Conservation (phyloP, 2,888 invertebrate genomes). For the Troides helena region DNA sequence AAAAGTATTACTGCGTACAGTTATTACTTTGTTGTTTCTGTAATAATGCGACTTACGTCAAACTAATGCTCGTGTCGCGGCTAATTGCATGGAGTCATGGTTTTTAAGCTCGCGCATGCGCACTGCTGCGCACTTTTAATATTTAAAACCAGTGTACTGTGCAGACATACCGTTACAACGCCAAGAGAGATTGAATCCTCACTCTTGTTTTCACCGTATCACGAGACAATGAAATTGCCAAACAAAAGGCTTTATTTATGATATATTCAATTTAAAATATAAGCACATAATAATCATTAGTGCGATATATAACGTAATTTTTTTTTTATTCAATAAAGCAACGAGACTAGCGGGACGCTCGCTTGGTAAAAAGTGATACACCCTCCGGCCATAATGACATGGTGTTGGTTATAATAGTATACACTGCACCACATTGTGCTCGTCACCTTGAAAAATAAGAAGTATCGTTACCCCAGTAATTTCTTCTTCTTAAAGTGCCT, state of each 20-base stretch:
- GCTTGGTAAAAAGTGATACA: too few relatives aligned
- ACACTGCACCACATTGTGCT: too few relatives aligned
- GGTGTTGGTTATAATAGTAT: too few relatives aligned
- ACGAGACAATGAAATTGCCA: constrained; percentile 43
- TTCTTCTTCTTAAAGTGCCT: too few relatives aligned
- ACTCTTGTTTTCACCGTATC: constrained; percentile 72
- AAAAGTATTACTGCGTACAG: constrained; percentile 1
- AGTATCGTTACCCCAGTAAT: too few relatives aligned
- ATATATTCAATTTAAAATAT: neutral
- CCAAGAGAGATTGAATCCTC: constrained; percentile 63
- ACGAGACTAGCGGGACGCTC: too few relatives aligned
- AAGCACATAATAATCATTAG: neutral
- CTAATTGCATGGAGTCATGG: constrained; percentile 51
- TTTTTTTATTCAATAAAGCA: too few relatives aligned
- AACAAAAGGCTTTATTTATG: neutral
- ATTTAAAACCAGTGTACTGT: constrained; percentile 64
- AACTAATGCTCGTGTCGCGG: constrained; percentile 34
- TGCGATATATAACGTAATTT: neutral
- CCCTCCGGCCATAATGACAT: too few relatives aligned
- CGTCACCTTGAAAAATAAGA: too few relatives aligned
- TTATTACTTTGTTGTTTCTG: constrained; percentile 7
- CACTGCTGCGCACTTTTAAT: constrained; percentile 55
- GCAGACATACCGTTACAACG: constrained; percentile 60
- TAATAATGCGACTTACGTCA: constrained; percentile 36
- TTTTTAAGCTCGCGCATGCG: constrained; percentile 62